Evolutionary conservation across 2,888 invertebrate species (phyloP), one percentile per base, ranked within the genome.

Genomic region (Noctua janthe): DNA sequence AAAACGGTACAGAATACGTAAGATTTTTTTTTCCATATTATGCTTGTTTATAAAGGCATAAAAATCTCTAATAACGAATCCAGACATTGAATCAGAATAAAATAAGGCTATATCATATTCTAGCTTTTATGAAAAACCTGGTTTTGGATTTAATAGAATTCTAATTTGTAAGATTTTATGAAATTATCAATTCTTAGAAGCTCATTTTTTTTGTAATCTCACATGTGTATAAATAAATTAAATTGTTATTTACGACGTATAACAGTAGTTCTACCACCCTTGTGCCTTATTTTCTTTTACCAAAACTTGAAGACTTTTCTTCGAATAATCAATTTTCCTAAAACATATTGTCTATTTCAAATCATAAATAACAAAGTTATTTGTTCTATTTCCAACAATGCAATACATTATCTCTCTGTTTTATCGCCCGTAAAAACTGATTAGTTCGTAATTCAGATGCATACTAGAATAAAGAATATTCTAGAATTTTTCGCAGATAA

Each of bases 401-500:
- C 39, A 71, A 62, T 85, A 71, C 6, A 80, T 47, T 79, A 86
- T 78, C 20, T 79, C 29, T 17, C 23, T 76, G 81, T n/a, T 87
- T 81, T 78, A 81, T 77, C 43, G 66, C 64, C 71, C 51, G 54
- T 88, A 77, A 86, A 78, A 79, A 77, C 74, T 86, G 78, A 86
- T 81, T 79, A 80, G 71, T 71, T 77, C 70, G 49, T 86, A 54
- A 74, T 74, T 86, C 59, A 59, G 43, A 71, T 71, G 76, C 75
- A 69, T 54, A 67, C 5, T n/a, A 66, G n/a, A 69, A 79, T n/a
- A 73, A 74, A 74, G 43, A 78, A 56, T 62, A 71, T 71, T 83
- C 67, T 51, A 17, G 35, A 73, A 29, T 17, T 73, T 67, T 80
- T 83, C 39, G 2, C 54, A 72, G 66, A 77, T 67, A 71, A 67